Conservation (phyloP, 2,888 invertebrate species). For the Hydrotaea cyrtoneurina region DNA sequence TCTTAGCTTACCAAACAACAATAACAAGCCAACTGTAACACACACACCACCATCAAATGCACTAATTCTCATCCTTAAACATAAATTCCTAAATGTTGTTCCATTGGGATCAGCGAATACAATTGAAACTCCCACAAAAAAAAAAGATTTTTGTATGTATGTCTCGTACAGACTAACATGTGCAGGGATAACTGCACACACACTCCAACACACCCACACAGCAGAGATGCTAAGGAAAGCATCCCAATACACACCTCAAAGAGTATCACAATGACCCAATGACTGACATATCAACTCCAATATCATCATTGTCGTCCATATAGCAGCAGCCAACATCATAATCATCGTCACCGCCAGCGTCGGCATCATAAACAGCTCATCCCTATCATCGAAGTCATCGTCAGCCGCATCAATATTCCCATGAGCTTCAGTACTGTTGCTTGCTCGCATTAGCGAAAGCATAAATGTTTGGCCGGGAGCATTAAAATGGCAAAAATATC, state of each 20-base stretch:
- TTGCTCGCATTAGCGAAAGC: slow-evolving; percentile 21
- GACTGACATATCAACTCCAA: slow-evolving; percentile 43
- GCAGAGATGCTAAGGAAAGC: neutral
- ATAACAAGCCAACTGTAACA: too few species aligned
- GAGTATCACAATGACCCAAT: slow-evolving; percentile 48
- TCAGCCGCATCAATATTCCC: neutral
- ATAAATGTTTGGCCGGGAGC: slow-evolving; percentile 31
- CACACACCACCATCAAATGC: too few species aligned
- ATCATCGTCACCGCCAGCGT: neutral
- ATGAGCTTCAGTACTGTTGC: neutral
- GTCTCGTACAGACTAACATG: neutral
- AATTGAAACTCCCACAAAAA: slow-evolving; percentile 8
- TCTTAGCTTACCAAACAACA: too few species aligned
- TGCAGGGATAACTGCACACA: neutral
- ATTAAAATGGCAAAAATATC: slow-evolving; percentile 21
- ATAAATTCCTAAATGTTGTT: neutral
- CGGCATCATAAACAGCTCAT: neutral
- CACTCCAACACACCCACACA: neutral
- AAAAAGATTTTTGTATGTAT: neutral
- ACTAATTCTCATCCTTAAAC: neutral
- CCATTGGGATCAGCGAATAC: neutral
- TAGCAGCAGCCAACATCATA: neutral
- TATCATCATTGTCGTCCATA: neutral
- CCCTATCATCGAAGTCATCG: too few species aligned
- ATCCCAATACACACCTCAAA: slow-evolving; percentile 22